These are phyloP conservation scores for Plebejus anna DNA, from an alignment of 2,888 invertebrate genomes.

Conservation along the genomic window DNA sequence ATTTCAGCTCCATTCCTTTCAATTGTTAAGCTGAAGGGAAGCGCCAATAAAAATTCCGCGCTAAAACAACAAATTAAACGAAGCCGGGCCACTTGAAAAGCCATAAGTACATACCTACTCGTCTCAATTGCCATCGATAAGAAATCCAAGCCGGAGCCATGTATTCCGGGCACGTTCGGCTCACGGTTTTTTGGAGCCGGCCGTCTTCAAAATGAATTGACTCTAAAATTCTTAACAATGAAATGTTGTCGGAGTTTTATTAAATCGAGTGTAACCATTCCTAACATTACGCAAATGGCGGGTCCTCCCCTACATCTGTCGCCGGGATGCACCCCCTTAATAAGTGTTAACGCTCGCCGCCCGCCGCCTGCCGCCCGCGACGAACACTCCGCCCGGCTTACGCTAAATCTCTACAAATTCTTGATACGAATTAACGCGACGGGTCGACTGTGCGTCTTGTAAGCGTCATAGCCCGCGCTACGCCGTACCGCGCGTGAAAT, in stretches of 20 bases:
- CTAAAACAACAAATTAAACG: slow-evolving; percentile 80
- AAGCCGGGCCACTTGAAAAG: slow-evolving; percentile 79
- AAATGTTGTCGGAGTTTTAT: slow-evolving; percentile 79
- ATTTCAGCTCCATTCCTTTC: slow-evolving; percentile 36
- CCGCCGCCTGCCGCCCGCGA: slow-evolving; percentile 65
- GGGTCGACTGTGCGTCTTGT: slow-evolving; percentile 66
- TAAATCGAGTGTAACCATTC: slow-evolving; percentile 80
- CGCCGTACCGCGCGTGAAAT: slow-evolving; percentile 35
- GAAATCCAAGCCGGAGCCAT: slow-evolving; percentile 77
- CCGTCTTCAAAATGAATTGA: slow-evolving; percentile 78
- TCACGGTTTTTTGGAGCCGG: slow-evolving; percentile 73
- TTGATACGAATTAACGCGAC: slow-evolving; percentile 78
- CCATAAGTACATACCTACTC: slow-evolving; percentile 72
- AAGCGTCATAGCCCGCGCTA: slow-evolving; percentile 68
- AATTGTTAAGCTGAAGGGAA: slow-evolving; percentile 73
- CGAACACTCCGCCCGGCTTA: slow-evolving; percentile 71
- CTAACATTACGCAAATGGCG: slow-evolving; percentile 79
- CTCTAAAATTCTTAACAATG: slow-evolving; percentile 79
- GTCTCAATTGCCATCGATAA: slow-evolving; percentile 80
- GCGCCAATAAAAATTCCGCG: slow-evolving; percentile 78
- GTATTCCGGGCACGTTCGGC: slow-evolving; percentile 78
- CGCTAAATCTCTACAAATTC: slow-evolving; percentile 79
- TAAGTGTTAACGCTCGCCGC: slow-evolving; percentile 77
- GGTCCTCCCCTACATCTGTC: slow-evolving; percentile 79
- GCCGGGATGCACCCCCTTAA: slow-evolving; percentile 79